A percentile compares a stretch with the other conserved stretches of the same genome.
phyloP scores from a whole-genome alignment of 2,888 invertebrate genomes.

The Thecocarcelia acutangulata region DNA sequence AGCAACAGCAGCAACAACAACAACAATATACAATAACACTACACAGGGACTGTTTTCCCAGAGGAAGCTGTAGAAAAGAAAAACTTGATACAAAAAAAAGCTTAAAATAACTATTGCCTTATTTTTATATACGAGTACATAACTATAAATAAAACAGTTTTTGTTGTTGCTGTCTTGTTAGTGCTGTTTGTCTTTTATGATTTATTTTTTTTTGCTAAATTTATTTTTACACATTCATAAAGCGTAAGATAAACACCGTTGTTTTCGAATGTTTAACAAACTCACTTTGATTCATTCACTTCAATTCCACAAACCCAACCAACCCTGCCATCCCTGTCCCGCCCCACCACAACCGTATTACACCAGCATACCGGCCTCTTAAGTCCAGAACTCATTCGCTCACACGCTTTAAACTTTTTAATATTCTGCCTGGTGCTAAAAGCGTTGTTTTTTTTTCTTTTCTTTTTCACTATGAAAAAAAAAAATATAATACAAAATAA shows the following conservation, averaged over 20 bases:
- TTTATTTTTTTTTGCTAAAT: conserved; percentile 16
- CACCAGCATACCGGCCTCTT: background rate
- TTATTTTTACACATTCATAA: conserved; percentile 61
- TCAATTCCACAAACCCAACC: background rate
- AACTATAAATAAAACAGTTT: background rate
- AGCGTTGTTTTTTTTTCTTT: background rate
- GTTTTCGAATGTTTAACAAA: conserved; percentile 55
- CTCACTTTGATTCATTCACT: conserved; percentile 54
- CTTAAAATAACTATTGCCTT: conserved; percentile 21
- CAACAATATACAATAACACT: conserved; percentile 4
- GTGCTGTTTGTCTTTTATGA: background rate
- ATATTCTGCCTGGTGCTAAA: conserved; percentile 54
- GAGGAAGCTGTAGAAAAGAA: conserved; percentile 36
- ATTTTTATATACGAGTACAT: background rate
- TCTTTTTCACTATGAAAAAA: conserved; percentile 7
- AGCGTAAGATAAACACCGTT: conserved; percentile 69
- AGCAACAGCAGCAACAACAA: background rate
- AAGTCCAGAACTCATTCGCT: conserved; percentile 21
- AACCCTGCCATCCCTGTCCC: no score
- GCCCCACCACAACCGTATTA: background rate
- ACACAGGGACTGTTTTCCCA: background rate
- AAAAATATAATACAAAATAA: conserved; percentile 15
- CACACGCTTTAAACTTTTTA: conserved; percentile 43
- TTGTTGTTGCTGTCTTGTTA: conserved; percentile 24
- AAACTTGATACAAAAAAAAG: conserved; percentile 18